Evolutionary conservation across 2,113 vertebrate species (phyloP).

Genomic region (Lophotis ruficrista): DNA sequence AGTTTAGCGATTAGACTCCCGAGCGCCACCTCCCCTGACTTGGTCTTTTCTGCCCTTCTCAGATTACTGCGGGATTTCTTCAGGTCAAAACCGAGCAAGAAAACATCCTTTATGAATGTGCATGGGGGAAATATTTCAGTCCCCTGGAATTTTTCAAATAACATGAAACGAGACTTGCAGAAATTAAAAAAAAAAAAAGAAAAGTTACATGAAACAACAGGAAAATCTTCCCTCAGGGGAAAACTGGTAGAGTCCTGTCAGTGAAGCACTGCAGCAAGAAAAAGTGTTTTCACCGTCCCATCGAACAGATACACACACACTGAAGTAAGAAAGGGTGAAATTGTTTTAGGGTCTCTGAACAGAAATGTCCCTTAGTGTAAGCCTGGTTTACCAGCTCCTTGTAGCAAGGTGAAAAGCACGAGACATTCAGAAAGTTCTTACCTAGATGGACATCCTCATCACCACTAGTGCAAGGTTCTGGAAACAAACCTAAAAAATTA

Average conservation of each 20-base stretch:
- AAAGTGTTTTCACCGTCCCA: neutral
- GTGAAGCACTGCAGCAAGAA: neutral
- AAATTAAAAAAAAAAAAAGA: neutral
- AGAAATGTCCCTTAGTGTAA: neutral
- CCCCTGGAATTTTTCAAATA: neutral
- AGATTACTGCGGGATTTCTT: constrained; percentile 13
- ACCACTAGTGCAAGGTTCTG: neutral
- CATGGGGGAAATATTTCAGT: neutral
- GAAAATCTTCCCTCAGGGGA: neutral
- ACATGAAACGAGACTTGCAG: neutral
- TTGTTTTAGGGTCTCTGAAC: neutral
- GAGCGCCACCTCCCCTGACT: constrained; percentile 45
- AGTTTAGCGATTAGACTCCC: constrained; percentile 48
- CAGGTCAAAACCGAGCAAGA: neutral
- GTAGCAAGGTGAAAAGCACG: neutral
- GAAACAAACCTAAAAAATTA: neutral
- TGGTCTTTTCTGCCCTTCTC: constrained; percentile 45
- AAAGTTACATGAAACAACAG: rapidly evolving
- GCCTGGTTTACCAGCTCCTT: neutral
- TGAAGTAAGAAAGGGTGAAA: neutral
- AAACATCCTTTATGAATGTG: neutral
- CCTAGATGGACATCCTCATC: neutral
- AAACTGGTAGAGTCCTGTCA: neutral
- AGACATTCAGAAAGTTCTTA: neutral
- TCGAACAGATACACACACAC: neutral